Evolutionary conservation across 2,797 vertebrate species (phyloP), one percentile per base, ranked within the genome.

Genomic region (Sebastiscus tertius): DNA sequence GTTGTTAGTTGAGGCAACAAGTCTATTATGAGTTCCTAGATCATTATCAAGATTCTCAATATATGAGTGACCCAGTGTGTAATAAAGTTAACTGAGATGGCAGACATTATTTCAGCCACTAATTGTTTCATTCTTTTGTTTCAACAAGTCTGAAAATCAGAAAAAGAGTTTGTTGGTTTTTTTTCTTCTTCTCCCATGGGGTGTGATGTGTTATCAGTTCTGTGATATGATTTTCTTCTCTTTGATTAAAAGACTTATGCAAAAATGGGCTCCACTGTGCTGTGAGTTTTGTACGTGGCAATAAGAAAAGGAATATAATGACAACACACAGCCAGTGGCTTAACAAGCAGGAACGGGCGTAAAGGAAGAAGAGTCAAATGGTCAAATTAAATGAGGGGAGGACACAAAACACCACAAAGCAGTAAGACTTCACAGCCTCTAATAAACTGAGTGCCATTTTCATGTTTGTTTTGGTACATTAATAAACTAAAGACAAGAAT

Each of bases 171-270:
- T 72, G 73, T 73, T 81, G 55, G 80, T 75, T 71, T 56, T 31
- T 46, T 36, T 31, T 46, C 42, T 67, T 65, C 67, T 60, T 61
- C 79, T 67, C 56, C 78, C 76, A 62, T 46, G 46, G 59, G 72
- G 33, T 81, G 82, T 89, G 86, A 88, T 79, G 88, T 91, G 86
- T 88, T 84, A 74, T 88, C 58, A 24, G 81, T 85, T 91, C 69
- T 93, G 92, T 93, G 88, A 89, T 65, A 82, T 87, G 42, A 63
- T 79, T 87, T 85, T 80, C 39, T 77, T 88, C 91, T 75, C 66
- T 91, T 92, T 88, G 81, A 94, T 93, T 94, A 93, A 94, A 93
- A 80, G 77, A 92, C 42, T 92, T 80, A 85, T 84, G 83, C 90
- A 91, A 91, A 72, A 91, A 91, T 14, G 27, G 22, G 34, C 16